A percentile compares a stretch with the other conserved stretches of the same genome.
Conservation (phyloP, 2,888 invertebrate species). For the Leistus spinibarbis region DNA sequence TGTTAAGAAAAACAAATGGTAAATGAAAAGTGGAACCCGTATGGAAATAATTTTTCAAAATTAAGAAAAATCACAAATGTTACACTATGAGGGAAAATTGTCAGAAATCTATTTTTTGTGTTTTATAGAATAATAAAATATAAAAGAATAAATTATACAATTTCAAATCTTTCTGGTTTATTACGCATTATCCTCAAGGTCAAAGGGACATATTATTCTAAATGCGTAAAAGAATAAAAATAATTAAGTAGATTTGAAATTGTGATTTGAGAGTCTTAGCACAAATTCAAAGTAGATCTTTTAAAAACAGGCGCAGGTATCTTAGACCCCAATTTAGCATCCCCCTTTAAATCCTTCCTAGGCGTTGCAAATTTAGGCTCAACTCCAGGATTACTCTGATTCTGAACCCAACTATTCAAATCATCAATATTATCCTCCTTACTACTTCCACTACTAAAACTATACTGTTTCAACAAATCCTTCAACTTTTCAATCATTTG, state of each 20-base stretch:
- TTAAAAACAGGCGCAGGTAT: slow-evolving; percentile 59
- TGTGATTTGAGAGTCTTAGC: slow-evolving; percentile 8
- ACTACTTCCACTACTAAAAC: slow-evolving; percentile 64
- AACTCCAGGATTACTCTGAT: slow-evolving; percentile 58
- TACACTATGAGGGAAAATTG: neutral
- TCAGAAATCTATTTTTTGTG: neutral
- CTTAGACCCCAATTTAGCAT: slow-evolving; percentile 57
- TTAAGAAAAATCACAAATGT: slow-evolving; percentile 4
- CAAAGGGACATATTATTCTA: no score
- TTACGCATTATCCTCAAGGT: no score
- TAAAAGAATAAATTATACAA: neutral
- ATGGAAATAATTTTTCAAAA: slow-evolving; percentile 12
- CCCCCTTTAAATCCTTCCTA: slow-evolving; percentile 61
- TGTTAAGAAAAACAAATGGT: slow-evolving; percentile 10
- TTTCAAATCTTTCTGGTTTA: no score
- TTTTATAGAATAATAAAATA: neutral
- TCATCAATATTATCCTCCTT: slow-evolving; percentile 70
- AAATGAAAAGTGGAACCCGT: slow-evolving; percentile 12
- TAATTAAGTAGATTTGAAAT: neutral
- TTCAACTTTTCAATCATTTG: slow-evolving; percentile 77
- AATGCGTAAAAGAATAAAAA: neutral
- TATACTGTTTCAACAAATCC: slow-evolving; percentile 68
- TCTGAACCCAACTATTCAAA: slow-evolving; percentile 75
- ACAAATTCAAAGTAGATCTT: slow-evolving; percentile 32
- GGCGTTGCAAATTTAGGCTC: slow-evolving; percentile 53